Evolutionary conservation across 2,888 invertebrate species (phyloP).

Genomic region (Drosophila cognata): DNA sequence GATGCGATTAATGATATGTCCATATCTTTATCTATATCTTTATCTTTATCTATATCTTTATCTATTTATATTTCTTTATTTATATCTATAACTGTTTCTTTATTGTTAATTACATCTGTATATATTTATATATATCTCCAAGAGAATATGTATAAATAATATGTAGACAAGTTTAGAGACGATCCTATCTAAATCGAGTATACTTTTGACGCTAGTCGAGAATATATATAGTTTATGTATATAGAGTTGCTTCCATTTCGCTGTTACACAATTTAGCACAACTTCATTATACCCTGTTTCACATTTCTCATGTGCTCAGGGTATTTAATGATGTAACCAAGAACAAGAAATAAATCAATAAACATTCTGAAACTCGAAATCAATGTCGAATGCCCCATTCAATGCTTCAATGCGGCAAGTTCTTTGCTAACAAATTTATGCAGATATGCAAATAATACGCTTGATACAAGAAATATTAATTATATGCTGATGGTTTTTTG

Average conservation of each 20-base stretch:
- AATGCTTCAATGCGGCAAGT: conserved; percentile 11
- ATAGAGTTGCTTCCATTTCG: no score
- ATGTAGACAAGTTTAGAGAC: neutral
- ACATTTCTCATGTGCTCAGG: neutral
- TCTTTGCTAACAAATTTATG: conserved; percentile 26
- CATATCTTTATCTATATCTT: no score
- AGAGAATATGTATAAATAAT: neutral
- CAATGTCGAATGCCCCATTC: neutral
- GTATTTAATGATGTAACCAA: neutral
- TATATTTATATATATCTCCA: no score
- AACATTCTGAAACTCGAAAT: neutral
- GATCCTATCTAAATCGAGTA: neutral
- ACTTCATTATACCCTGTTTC: neutral
- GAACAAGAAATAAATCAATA: neutral
- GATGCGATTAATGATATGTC: no score
- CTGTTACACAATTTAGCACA: neutral
- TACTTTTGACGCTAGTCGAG: neutral
- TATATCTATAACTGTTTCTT: neutral
- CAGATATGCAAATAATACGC: conserved; percentile 22
- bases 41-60: neutral
- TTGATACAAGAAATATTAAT: conserved; percentile 31
- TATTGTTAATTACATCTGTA: neutral
- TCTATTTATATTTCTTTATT: no score
- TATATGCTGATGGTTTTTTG: conserved; percentile 21
- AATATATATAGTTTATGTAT: neutral